Base-by-base conservation (phyloP, 2,888 invertebrate species). In the Chrysolina oricalcia region DNA sequence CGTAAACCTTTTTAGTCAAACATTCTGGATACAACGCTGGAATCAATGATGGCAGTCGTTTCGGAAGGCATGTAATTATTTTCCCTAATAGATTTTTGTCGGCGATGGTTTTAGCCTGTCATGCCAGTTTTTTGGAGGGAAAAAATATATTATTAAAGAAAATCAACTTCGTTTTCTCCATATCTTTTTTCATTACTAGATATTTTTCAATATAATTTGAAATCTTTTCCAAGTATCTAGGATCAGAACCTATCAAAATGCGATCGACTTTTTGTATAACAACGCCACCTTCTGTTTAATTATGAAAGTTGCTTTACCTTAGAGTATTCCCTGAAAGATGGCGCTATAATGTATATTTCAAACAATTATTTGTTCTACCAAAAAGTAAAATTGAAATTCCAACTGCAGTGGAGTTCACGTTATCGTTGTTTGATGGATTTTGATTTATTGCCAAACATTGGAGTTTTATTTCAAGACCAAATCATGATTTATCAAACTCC, bases 41-140 rank as follows among this genome's bases (percentile, higher is more conserved):
- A 88, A 89, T 88, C 89, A 87, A 89, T 89, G 89, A 89, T 89
- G 89, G 89, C 89, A 88, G 83, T 80, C 82, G 78, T 70, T 50
- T 73, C 35, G 27, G 59, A 43, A 59, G 64, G 53, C 53, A 40
- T 68, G 40, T 23, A 53, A 56, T 56, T 40, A 68, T 53, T 59
- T n/a, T 59, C 35, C n/a, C 23, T 23, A 27, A 68, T 68, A 53
- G 21, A 53, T 68, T 68, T 68, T 68, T 17, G 53, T 40, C 15
- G 27, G 9, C 27, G 11, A 9, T 27, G 59, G 13, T 35, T 15
- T 9, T n/a, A 8, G 15, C 11, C 8, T 27, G 27, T 27, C 10
- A 59, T 23, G 27, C n/a, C 59, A 15, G 23, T 59, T 35, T 68
- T 41, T 41, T 19, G 17, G 13, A 67, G 17, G 50, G 2, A 21